Conservation (phyloP, 2,113 vertebrate genomes). For the Abramis brama region DNA sequence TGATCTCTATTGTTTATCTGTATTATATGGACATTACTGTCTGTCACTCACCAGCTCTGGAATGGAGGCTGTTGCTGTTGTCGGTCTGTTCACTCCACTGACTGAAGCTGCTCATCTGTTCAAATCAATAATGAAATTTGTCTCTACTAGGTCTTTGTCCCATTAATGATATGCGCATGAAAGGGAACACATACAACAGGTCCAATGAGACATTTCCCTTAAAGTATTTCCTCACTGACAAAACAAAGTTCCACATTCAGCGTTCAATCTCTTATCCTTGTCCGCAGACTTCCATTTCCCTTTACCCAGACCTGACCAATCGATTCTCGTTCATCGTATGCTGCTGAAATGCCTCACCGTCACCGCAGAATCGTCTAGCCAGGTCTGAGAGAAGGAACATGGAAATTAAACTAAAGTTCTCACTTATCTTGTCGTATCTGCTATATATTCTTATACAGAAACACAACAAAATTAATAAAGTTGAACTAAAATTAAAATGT, state of each 20-base stretch:
- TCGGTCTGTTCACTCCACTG: slow-evolving; percentile 31
- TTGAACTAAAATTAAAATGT: too few species aligned
- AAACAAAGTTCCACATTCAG: slow-evolving; percentile 21
- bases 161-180: not conserved
- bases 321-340: slow-evolving; percentile 61
- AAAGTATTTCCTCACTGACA: slow-evolving; percentile 9
- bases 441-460: too few species aligned
- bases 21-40: not conserved
- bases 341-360: slow-evolving; percentile 32
- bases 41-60: slow-evolving; percentile 33
- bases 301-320: slow-evolving; percentile 73
- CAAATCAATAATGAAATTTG: not conserved
- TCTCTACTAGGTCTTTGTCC: not conserved
- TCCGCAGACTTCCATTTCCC: slow-evolving; percentile 74
- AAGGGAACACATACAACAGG: not conserved
- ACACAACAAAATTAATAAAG: too few species aligned
- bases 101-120: slow-evolving; percentile 41
- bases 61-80: slow-evolving; percentile 39
- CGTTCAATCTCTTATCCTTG: slow-evolving; percentile 62
- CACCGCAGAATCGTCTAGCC: slow-evolving; percentile 43
- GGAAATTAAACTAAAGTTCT: not conserved
- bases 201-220: not conserved
- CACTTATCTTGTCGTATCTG: too few species aligned
- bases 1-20: not conserved
- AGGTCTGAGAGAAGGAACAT: not conserved